Evolutionary conservation across 1,140 invertebrate genomes (phyloP).

Genomic region (Paracyclopina nana): DNA sequence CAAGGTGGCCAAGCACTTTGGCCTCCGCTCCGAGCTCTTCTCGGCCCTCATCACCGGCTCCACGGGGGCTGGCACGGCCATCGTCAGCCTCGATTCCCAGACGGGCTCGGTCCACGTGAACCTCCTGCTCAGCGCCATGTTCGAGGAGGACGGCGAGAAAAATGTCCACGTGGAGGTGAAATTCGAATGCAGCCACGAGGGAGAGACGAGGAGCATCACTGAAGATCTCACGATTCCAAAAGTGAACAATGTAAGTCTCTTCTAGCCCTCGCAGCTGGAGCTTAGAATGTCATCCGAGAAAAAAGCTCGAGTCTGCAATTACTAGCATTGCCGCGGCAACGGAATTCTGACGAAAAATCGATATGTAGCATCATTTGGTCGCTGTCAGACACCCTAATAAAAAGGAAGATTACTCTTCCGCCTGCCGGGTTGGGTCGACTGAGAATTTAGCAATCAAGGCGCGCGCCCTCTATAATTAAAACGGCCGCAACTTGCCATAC

Average conservation of each 20-base stretch:
- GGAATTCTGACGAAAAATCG: no score
- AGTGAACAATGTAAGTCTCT: neutral
- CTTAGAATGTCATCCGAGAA: no score
- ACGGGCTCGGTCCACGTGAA: conserved; percentile 57
- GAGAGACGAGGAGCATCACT: conserved; percentile 1
- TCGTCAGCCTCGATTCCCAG: conserved; percentile 51
- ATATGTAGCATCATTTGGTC: no score
- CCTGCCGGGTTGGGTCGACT: no score
- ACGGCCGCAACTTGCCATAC: no score
- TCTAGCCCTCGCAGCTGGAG: no score
- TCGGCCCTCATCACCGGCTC: conserved; percentile 38
- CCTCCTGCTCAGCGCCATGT: conserved; percentile 58
- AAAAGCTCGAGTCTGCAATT: no score
- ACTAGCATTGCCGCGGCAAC: no score
- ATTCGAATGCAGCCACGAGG: conserved; percentile 30
- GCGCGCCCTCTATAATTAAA: no score
- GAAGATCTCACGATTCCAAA: neutral
- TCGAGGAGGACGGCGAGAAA: conserved; percentile 37
- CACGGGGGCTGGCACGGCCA: conserved; percentile 51
- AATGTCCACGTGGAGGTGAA: conserved; percentile 45
- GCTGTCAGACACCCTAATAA: no score
- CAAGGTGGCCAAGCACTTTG: conserved; percentile 26
- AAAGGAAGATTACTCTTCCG: no score
- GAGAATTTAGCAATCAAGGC: no score
- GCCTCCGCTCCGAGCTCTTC: conserved; percentile 54